Evolutionary conservation across 2,113 vertebrate genomes (phyloP).

Genomic region (Myrmophylax atrothorax): DNA sequence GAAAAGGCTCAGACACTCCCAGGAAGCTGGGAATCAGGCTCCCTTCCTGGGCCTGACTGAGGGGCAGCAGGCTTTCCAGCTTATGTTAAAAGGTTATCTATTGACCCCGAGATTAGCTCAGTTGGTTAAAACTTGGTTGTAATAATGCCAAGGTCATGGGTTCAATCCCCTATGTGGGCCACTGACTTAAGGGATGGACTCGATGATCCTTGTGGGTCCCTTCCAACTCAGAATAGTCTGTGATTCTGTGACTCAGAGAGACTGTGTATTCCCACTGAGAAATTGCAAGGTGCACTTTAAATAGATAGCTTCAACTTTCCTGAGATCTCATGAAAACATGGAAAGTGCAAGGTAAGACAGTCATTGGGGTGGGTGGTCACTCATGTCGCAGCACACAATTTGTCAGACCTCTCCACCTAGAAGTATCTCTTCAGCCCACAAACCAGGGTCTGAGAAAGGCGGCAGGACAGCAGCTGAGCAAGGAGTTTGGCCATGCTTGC

Average conservation of each 20-base stretch:
- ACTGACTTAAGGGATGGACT: too few species aligned
- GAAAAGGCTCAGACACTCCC: background rate
- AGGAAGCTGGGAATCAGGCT: background rate
- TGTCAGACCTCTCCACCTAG: background rate
- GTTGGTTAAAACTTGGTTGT: too few species aligned
- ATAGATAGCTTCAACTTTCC: background rate
- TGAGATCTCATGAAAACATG: background rate
- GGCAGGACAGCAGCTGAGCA: background rate
- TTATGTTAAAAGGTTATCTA: background rate
- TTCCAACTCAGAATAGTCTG: too few species aligned
- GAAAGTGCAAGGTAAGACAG: background rate
- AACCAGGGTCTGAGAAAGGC: background rate
- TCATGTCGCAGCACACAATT: background rate
- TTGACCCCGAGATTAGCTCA: too few species aligned
- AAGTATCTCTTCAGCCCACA: background rate
- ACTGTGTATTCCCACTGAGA: background rate
- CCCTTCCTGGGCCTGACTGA: background rate
- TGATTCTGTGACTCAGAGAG: background rate
- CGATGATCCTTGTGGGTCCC: too few species aligned
- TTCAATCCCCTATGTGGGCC: too few species aligned
- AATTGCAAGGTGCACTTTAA: background rate
- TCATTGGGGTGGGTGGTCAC: background rate
- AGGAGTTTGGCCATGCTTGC: background rate
- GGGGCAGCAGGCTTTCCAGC: background rate
- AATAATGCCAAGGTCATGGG: too few species aligned